Evolutionary conservation across 2,888 invertebrate species (phyloP).

Genomic region (Shargacucullia verbasci): DNA sequence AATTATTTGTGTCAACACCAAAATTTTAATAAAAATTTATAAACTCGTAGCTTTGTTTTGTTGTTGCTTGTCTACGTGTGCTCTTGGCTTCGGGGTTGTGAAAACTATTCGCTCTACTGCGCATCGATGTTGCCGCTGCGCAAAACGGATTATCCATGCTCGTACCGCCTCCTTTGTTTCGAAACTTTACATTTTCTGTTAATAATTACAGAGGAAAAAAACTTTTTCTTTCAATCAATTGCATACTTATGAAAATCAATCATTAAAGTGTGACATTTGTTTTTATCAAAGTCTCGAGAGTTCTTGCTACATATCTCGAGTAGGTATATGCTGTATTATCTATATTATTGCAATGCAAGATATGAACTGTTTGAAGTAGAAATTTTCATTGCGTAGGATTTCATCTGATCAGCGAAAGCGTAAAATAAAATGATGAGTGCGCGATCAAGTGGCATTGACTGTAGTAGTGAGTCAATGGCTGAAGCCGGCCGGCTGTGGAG

Average conservation of each 20-base stretch:
- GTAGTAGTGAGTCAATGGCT: slow-evolving; percentile 57
- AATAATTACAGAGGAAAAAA: slow-evolving; percentile 27
- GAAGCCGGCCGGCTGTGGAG: slow-evolving; percentile 47
- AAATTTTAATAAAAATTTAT: too few species aligned
- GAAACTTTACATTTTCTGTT: slow-evolving; percentile 54
- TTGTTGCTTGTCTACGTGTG: slow-evolving; percentile 41
- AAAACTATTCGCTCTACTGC: slow-evolving; percentile 79
- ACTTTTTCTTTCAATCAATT: slow-evolving; percentile 34
- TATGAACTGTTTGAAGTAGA: slow-evolving; percentile 1
- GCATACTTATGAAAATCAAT: slow-evolving; percentile 30
- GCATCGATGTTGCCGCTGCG: slow-evolving; percentile 74
- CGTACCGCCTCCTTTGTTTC: slow-evolving; percentile 63
- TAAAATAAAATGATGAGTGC: slow-evolving; percentile 36
- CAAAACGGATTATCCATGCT: slow-evolving; percentile 74
- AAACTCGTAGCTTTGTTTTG: too few species aligned
- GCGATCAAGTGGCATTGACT: slow-evolving; percentile 55
- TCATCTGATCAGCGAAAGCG: slow-evolving; percentile 36
- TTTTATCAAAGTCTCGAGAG: slow-evolving; percentile 26
- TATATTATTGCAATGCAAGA: slow-evolving; percentile 2
- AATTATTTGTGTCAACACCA: too few species aligned
- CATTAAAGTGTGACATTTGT: slow-evolving; percentile 22
- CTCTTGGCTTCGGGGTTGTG: slow-evolving; percentile 71
- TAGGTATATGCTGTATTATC: not conserved
- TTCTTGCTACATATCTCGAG: slow-evolving; percentile 4
- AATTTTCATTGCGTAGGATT: slow-evolving; percentile 12